These are phyloP conservation scores for Cygnus olor DNA, from an alignment of 2,797 vertebrate species.

Conservation along the genomic window DNA sequence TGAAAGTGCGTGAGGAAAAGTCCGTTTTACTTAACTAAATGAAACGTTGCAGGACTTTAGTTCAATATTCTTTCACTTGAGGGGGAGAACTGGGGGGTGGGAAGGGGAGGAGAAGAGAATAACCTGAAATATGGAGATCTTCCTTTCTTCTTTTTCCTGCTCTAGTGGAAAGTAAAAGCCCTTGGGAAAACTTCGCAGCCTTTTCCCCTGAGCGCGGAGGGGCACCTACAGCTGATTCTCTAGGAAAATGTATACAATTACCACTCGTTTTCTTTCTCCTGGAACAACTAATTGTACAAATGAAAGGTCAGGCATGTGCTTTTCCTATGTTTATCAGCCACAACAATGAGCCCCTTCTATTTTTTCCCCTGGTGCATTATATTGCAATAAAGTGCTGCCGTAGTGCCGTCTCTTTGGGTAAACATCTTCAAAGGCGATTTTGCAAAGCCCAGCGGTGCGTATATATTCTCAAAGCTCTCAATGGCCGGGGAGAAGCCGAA, in stretches of 20 bases:
- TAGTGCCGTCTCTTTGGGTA: background rate
- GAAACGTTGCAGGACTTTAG: background rate
- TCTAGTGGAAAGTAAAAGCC: background rate
- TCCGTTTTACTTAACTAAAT: background rate
- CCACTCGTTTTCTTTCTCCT: slow-evolving; percentile 52
- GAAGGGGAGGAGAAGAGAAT: background rate
- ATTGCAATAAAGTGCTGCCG: background rate
- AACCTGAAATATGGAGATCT: background rate
- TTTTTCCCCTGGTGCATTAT: background rate
- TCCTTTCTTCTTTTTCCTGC: background rate
- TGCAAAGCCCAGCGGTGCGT: background rate
- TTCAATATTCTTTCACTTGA: background rate
- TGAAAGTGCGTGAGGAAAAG: background rate
- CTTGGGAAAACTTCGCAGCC: slow-evolving; percentile 13
- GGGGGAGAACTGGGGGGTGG: background rate
- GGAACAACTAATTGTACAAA: slow-evolving; percentile 65
- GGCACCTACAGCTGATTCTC: slow-evolving; percentile 43
- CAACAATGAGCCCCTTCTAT: slow-evolving; percentile 56
- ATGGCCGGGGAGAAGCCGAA: background rate
- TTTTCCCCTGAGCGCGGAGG: background rate
- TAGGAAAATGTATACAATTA: slow-evolving; percentile 62
- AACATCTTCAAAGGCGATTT: background rate
- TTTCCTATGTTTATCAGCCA: slow-evolving; percentile 60
- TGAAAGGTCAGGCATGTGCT: slow-evolving; percentile 63
- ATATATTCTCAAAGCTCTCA: background rate